phyloP scores from a whole-genome alignment of 2,113 vertebrate species.

The Passer montanus region DNA sequence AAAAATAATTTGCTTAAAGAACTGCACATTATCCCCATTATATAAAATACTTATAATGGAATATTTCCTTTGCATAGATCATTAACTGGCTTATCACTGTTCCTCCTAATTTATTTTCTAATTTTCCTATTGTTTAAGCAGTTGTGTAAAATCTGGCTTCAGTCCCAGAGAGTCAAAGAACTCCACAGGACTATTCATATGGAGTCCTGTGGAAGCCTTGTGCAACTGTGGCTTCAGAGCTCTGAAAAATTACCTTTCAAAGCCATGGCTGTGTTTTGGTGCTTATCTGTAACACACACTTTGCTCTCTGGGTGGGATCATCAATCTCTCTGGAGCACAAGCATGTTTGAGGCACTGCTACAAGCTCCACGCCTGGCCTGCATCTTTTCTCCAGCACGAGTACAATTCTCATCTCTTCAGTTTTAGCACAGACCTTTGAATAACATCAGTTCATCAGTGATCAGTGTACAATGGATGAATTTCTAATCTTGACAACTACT shows the following conservation, averaged over 20 bases:
- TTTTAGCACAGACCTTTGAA: not conserved
- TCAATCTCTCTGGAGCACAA: not conserved
- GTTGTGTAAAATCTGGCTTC: not conserved
- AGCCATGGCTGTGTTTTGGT: not conserved
- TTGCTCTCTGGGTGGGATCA: not conserved
- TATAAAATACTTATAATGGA: not conserved
- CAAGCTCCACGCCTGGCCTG: not conserved
- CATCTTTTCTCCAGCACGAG: not conserved
- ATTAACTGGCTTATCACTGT: not conserved
- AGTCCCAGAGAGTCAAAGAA: not conserved
- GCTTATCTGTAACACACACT: not conserved
- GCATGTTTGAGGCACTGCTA: fast-evolving
- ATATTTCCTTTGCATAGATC: not conserved
- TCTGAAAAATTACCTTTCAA: not conserved
- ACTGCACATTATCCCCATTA: not conserved
- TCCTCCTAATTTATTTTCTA: not conserved
- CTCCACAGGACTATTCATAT: not conserved
- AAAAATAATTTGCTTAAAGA: not conserved
- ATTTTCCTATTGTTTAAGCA: not conserved
- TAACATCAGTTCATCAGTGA: not conserved
- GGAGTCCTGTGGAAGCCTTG: not conserved
- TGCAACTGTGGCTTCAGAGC: not conserved
- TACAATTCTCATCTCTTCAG: not conserved
- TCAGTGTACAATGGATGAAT: not conserved
- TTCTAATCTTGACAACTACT: not conserved